Percentiles rank a stretch among this genome's conserved stretches.
These are phyloP conservation scores for Danionella dracula DNA, from an alignment of 2,797 vertebrate genomes.

Conservation along the genomic window DNA sequence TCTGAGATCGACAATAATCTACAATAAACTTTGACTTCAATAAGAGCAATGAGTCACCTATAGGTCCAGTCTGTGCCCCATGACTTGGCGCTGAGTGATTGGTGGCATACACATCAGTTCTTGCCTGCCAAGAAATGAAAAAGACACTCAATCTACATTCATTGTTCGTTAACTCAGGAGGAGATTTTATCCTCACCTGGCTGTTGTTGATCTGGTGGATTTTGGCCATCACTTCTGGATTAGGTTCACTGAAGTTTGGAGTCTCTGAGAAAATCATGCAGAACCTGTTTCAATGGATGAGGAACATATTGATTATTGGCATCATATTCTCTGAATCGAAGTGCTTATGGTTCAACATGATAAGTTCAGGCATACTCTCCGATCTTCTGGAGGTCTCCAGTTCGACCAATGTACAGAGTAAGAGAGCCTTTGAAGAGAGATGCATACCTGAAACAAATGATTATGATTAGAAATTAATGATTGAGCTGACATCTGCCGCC, in stretches of 20 bases:
- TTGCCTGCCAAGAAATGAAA: conserved; percentile 53
- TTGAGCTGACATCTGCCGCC: too few species aligned
- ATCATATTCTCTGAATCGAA: too few species aligned
- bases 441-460: conserved; percentile 68
- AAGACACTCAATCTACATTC: background rate
- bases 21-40: too few species aligned
- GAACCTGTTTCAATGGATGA: conserved; percentile 60
- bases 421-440: conserved; percentile 83
- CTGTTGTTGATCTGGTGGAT: conserved; percentile 58
- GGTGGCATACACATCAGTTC: conserved; percentile 70
- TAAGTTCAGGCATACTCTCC: conserved; percentile 83
- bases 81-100: conserved; percentile 58
- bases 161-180: background rate
- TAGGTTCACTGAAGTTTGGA: conserved; percentile 84
- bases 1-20: too few species aligned
- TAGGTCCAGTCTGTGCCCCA: conserved; percentile 62
- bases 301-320: background rate
- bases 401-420: conserved; percentile 80
- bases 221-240: conserved; percentile 68
- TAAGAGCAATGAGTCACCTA: conserved; percentile 49
- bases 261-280: conserved; percentile 85
- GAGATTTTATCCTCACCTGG: conserved; percentile 61
- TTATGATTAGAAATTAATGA: too few species aligned
- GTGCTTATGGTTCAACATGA: too few species aligned
- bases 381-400: conserved; percentile 81